Evolutionary conservation across 2,797 vertebrate species (phyloP).

Genomic region (Hemibagrus guttatus): DNA sequence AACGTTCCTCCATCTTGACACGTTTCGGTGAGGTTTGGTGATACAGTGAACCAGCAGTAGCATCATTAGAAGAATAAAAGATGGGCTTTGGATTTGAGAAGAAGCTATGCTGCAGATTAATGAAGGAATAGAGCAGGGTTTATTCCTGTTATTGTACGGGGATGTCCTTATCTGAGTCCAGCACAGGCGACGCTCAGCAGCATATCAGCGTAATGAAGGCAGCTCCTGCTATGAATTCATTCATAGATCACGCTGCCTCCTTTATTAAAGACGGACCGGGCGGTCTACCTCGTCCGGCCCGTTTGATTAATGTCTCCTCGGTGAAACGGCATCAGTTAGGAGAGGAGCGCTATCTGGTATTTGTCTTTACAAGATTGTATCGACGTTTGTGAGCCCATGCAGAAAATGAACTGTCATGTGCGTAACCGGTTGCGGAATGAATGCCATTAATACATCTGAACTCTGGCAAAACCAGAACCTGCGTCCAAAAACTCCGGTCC

Average conservation of each 20-base stretch:
- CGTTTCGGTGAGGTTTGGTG: neutral
- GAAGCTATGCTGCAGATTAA: constrained; percentile 26
- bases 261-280: constrained; percentile 72
- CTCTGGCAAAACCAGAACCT: constrained; percentile 35
- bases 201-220: constrained; percentile 65
- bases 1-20: neutral
- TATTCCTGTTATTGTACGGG: constrained; percentile 30
- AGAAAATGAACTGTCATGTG: constrained; percentile 82
- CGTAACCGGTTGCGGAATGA: constrained; percentile 64
- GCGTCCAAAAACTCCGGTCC: neutral
- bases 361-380: constrained; percentile 80
- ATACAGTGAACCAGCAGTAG: neutral
- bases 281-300: constrained; percentile 55
- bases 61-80: neutral
- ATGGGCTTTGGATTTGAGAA: neutral
- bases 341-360: constrained; percentile 72
- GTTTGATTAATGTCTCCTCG: constrained; percentile 73
- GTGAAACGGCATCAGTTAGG: constrained; percentile 73
- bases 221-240: constrained; percentile 67
- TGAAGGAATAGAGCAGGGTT: constrained; percentile 17
- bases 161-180: constrained; percentile 28
- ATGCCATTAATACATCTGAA: constrained; percentile 68
- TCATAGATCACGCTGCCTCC: constrained; percentile 71
- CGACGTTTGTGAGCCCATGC: constrained; percentile 79
- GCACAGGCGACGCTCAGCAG: constrained; percentile 27